phyloP scores from a whole-genome alignment of 2,888 invertebrate genomes.

The Cephus pulcher region DNA sequence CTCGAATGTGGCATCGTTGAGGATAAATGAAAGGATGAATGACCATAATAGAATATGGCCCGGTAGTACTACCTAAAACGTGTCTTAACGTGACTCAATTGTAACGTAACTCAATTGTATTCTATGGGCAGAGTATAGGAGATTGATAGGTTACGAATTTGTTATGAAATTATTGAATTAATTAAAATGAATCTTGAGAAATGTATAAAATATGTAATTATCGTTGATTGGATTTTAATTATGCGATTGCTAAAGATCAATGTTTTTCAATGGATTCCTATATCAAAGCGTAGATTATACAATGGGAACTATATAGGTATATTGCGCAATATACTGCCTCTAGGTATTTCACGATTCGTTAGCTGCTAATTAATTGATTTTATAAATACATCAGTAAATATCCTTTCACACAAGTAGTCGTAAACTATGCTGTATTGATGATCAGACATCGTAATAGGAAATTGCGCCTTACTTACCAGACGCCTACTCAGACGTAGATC shows the following conservation, averaged over 20 bases:
- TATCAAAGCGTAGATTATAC: background rate
- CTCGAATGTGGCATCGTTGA: too few relatives aligned
- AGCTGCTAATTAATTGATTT: background rate
- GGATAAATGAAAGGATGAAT: background rate
- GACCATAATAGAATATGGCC: background rate
- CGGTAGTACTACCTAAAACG: background rate
- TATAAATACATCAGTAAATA: background rate
- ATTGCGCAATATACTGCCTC: background rate
- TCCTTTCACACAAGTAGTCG: background rate
- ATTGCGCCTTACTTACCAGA: slow-evolving; percentile 33
- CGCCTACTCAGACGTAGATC: slow-evolving; percentile 24
- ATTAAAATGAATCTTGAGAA: background rate
- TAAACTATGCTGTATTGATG: background rate
- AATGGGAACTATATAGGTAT: background rate
- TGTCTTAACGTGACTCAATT: background rate
- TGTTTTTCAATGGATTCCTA: background rate
- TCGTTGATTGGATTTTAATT: background rate
- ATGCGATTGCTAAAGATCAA: background rate
- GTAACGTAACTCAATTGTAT: background rate
- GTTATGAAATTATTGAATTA: background rate
- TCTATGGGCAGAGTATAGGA: background rate
- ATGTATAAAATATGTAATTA: background rate
- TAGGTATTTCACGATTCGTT: background rate
- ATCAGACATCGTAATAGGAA: background rate
- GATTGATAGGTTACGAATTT: background rate